Conservation (phyloP, 1,140 invertebrate genomes). For the Drosophila nigrodunni region DNA sequence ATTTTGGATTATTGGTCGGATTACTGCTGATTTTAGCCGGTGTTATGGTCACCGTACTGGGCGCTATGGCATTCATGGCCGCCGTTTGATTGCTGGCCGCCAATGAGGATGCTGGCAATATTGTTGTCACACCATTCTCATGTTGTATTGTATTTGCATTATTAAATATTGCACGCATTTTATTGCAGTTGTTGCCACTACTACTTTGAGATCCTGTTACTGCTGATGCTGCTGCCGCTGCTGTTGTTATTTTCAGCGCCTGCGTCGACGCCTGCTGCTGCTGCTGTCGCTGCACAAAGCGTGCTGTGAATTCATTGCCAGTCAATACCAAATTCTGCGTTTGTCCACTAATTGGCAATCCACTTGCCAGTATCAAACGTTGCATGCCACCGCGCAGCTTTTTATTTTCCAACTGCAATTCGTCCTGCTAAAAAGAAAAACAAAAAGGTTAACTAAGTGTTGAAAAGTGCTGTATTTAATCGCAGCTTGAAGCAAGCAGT, state of each 20-base stretch:
- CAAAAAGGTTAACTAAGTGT: constrained; percentile 4
- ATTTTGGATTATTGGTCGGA: constrained; percentile 30
- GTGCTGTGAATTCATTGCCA: constrained; percentile 76
- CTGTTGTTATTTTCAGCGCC: constrained; percentile 29
- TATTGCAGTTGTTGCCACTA: constrained; percentile 52
- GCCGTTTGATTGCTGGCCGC: constrained; percentile 74
- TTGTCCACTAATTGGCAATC: constrained; percentile 71
- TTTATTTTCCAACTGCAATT: constrained; percentile 56
- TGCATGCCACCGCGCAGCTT: constrained; percentile 50
- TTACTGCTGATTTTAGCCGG: constrained; percentile 54
- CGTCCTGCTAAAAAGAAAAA: constrained; percentile 61
- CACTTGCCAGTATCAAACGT: constrained; percentile 74
- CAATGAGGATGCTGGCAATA: constrained; percentile 75
- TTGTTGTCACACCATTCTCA: constrained; percentile 80
- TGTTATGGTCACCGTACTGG: constrained; percentile 80
- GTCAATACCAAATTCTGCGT: constrained; percentile 75
- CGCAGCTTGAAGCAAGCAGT: background rate
- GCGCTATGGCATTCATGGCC: constrained; percentile 78
- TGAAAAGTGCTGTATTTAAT: background rate
- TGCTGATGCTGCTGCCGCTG: constrained; percentile 16
- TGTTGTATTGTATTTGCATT: constrained; percentile 76
- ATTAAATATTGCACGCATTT: constrained; percentile 81
- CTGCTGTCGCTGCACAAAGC: constrained; percentile 69
- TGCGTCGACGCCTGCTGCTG: constrained; percentile 40
- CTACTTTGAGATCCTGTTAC: constrained; percentile 65